A percentile compares a stretch with the other conserved stretches of the same genome.
phyloP scores from a whole-genome alignment of 1,140 invertebrate species.

The Callitettix versicolor region DNA sequence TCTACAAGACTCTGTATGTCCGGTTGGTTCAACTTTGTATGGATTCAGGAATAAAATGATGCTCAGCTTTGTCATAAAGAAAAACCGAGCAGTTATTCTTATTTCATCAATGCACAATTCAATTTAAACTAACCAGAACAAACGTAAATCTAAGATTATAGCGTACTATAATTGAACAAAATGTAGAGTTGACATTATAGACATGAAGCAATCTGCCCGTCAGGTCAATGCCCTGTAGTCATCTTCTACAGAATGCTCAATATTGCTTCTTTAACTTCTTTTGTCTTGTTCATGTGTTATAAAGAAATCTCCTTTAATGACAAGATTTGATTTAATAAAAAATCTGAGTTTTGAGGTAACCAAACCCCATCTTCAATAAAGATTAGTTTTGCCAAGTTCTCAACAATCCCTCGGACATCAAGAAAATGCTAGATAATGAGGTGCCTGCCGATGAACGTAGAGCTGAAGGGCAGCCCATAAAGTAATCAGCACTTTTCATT shows the following conservation, averaged over 20 bases:
- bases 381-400: slow-evolving; percentile 9
- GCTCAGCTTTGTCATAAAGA: slow-evolving; percentile 26
- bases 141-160: slow-evolving; percentile 28
- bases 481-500: too few species aligned
- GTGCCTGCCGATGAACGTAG: background rate
- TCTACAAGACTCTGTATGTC: background rate
- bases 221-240: slow-evolving; percentile 22
- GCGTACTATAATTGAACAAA: slow-evolving; percentile 29
- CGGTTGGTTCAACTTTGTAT: background rate
- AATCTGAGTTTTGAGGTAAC: slow-evolving; percentile 17
- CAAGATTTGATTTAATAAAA: slow-evolving; percentile 18
- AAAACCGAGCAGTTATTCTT: slow-evolving; percentile 24
- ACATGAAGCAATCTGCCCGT: slow-evolving; percentile 25
- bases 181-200: slow-evolving; percentile 27
- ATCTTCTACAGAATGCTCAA: slow-evolving; percentile 25
- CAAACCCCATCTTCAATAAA: slow-evolving; percentile 20
- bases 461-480: too few species aligned
- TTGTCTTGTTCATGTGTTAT: slow-evolving; percentile 1
- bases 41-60: slow-evolving; percentile 26
- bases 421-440: background rate
- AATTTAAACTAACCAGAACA: slow-evolving; percentile 17
- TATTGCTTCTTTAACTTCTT: slow-evolving; percentile 20
- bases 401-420: too few species aligned
- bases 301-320: background rate
- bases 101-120: slow-evolving; percentile 26